A percentile compares a stretch with the other conserved stretches of the same genome.
Evolutionary conservation across 2,113 vertebrate genomes (phyloP).

Genomic region (Charina bottae): DNA sequence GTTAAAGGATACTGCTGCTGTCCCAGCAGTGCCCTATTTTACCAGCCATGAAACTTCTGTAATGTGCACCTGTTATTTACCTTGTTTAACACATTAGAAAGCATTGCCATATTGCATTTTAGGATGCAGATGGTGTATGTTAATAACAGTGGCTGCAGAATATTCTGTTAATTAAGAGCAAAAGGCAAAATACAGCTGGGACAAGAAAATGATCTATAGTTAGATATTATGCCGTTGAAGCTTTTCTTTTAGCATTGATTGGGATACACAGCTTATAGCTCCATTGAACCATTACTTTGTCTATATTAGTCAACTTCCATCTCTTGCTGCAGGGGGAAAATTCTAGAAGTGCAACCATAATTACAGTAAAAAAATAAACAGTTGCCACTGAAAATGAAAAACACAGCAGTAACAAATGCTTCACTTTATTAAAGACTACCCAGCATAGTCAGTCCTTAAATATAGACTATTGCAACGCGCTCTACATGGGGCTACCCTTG

Average conservation of each 20-base stretch:
- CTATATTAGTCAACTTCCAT: neutral
- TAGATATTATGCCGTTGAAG: neutral
- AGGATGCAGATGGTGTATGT: neutral
- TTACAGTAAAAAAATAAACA: neutral
- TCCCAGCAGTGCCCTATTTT: neutral
- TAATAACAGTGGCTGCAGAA: neutral
- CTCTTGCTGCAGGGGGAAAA: neutral
- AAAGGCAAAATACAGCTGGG: neutral
- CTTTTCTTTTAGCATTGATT: neutral
- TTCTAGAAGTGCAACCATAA: neutral
- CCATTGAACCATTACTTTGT: neutral
- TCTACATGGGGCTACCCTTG: too few relatives aligned
- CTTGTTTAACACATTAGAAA: neutral
- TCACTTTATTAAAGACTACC: neutral
- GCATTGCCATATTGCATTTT: neutral
- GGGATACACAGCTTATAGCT: neutral
- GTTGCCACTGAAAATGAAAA: neutral
- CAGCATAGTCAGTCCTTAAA: neutral
- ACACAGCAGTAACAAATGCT: neutral
- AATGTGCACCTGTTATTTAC: neutral
- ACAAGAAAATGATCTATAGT: neutral
- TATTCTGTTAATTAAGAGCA: neutral
- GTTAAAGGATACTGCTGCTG: constrained; percentile 1
- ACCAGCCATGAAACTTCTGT: neutral
- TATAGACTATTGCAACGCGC: too few relatives aligned